These are phyloP conservation scores for Melanotaenia duboulayi DNA, from an alignment of 2,113 vertebrate genomes.

Conservation along the genomic window DNA sequence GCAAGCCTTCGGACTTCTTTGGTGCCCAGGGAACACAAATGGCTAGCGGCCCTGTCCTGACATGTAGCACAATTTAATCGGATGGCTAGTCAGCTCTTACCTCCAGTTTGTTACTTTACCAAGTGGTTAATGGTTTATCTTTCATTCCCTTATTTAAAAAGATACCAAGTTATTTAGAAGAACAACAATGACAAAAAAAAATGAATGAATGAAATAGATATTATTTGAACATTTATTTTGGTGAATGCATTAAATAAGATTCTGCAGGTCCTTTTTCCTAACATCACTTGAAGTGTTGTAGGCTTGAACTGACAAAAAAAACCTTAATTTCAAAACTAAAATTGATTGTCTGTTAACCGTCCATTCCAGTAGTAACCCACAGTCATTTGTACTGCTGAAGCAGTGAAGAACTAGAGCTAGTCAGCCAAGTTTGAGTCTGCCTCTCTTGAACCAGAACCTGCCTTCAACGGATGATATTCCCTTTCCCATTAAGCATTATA, in stretches of 20 bases:
- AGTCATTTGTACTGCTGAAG: background rate
- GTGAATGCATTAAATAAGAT: background rate
- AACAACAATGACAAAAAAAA: too few species aligned
- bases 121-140: too few species aligned
- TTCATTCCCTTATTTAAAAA: too few species aligned
- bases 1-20: too few species aligned
- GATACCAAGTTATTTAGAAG: too few species aligned
- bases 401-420: slow-evolving; percentile 3
- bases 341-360: background rate
- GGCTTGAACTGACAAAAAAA: background rate
- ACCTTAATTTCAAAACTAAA: slow-evolving; percentile 9
- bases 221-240: slow-evolving; percentile 40
- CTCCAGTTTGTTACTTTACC: too few species aligned
- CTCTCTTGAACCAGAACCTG: background rate
- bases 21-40: too few species aligned
- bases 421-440: background rate
- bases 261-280: background rate
- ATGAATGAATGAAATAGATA: background rate
- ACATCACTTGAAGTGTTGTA: background rate
- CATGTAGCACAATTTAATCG: too few species aligned
- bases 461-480: background rate
- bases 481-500: background rate
- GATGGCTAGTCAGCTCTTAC: too few species aligned
- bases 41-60: too few species aligned
- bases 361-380: background rate